Base-by-base conservation (phyloP, 1,140 invertebrate species). In the Tetragnatha versicolor region DNA sequence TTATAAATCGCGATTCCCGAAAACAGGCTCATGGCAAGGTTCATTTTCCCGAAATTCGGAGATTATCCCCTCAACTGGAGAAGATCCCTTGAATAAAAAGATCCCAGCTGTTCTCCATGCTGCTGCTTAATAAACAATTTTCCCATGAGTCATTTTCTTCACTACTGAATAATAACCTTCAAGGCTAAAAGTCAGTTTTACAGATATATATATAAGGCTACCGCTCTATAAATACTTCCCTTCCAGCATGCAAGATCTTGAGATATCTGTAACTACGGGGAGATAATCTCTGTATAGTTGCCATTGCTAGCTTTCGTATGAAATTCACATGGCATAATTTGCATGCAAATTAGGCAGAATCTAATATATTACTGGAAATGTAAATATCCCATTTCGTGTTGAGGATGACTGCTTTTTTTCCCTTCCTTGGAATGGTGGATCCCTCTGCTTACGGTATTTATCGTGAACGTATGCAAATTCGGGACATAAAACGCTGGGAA, bases 341-440 rank as follows among this genome's bases (percentile, higher is more conserved):
- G 42, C 42, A 75, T 75, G 72, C 55, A 75, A 75, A 75, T 75
- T 29, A 75, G 72, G 17, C n/a, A 14, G 20, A 61, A 63, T 75
- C 58, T 49, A 75, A 75, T 75, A 73, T 73, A 61, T 73, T 73
- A 73, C 53, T 73, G 20, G 53, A 73, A 73, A 73, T 73, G 69
- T 33, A 55, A 73, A 60, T 58, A 73, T 42, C 22, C 22, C 53
- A 29, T 33, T 73, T 31, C 68, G 20, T 70, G 51, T 58, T 45
- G 25, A 17, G 60, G 39, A 45, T 29, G 27, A 22, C 25, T 29
- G 20, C n/a, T 33, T 33, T 47, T 39, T 33, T 47, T 68, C 49
- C 63, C 51, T 29, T 10, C 10, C 7, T 37, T 20, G 17, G 29
- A 20, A 22, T 37, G n/a, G 22, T 31, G 39, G 55, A 25, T 12